Base-by-base conservation (phyloP, 2,888 invertebrate genomes). In the Andrena minutula region DNA sequence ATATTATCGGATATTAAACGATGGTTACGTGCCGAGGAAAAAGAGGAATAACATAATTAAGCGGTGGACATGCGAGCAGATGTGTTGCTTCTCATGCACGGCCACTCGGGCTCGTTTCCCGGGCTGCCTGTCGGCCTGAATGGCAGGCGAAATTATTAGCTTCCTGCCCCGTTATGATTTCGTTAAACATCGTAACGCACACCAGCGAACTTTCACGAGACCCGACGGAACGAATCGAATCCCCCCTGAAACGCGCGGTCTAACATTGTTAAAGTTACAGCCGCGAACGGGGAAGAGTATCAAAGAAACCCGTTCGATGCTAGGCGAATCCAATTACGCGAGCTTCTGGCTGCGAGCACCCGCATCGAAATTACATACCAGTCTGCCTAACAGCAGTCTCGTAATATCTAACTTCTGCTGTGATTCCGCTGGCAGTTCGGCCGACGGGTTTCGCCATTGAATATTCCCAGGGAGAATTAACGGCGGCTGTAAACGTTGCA, bases 1-100 rank as follows among this genome's bases (percentile, higher is more conserved):
- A 6, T 61, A 69, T 61, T 69, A 63, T 61, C 28, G 47, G 61
- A 41, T 63, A 70, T 63, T 53, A 53, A 41, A 41, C 75, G 61
- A 41, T 0, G 61, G 26, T 51, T 53, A 26, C 61, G 35, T 23
- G 23, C 51, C 28, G 7, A 1, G 6, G 16, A 7, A 51, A 20
- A 51, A 70, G 20, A 20, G 7, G 10, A 28, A 2, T 60, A 23
- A 35, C 20, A 49, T 23, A 61, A 35, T 61, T 51, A 28, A 49
- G 10, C 0, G 23, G 16, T 23, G 30, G 30, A 51, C 60, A 61
- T 12, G 70, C 70, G 6, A 51, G 5, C 30, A 28, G 66, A 51
- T n/a, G 32, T 32, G 35, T 35, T 56, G 7, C 28, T 20, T 12
- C 23, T 20, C 41, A 16, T 41, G 16, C 41, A 12, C 6, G 6